These are phyloP conservation scores for Enteromius afrohamiltoni DNA, from an alignment of 2,797 vertebrate genomes.

Conservation along the genomic window DNA sequence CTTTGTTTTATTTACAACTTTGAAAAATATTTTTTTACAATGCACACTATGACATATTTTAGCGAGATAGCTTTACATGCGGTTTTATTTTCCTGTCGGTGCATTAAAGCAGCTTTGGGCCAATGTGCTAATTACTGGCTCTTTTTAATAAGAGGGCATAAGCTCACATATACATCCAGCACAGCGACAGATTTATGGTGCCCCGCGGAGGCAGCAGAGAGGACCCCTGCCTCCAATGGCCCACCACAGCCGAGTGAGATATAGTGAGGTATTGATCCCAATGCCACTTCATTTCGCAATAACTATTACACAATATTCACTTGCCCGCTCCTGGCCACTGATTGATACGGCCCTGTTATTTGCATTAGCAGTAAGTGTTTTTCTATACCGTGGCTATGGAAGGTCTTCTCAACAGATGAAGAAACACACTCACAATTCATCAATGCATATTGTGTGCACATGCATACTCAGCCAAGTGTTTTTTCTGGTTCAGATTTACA, in stretches of 20 bases:
- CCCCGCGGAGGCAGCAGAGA: constrained; percentile 84
- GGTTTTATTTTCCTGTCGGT: neutral
- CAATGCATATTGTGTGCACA: constrained; percentile 7
- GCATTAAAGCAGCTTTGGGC: constrained; percentile 29
- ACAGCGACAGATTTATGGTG: constrained; percentile 58
- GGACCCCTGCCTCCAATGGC: constrained; percentile 90
- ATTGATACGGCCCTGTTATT: constrained; percentile 83
- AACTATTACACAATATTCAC: constrained; percentile 93
- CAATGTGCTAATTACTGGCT: constrained; percentile 40
- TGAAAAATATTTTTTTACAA: neutral
- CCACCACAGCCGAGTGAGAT: constrained; percentile 96
- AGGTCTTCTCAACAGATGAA: constrained; percentile 45
- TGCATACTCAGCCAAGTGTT: neutral
- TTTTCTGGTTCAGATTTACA: neutral
- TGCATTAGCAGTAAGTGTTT: constrained; percentile 85
- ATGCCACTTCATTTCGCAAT: constrained; percentile 97
- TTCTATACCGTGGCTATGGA: constrained; percentile 76
- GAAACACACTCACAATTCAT: constrained; percentile 29
- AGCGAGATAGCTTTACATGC: neutral
- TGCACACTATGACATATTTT: constrained; percentile 14
- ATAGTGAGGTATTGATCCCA: constrained; percentile 98
- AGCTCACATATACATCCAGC: constrained; percentile 48
- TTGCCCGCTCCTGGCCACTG: constrained; percentile 74
- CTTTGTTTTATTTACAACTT: neutral
- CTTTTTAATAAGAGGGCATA: constrained; percentile 42